Conservation (phyloP, 2,113 vertebrate species). For the Elephas maximus region DNA sequence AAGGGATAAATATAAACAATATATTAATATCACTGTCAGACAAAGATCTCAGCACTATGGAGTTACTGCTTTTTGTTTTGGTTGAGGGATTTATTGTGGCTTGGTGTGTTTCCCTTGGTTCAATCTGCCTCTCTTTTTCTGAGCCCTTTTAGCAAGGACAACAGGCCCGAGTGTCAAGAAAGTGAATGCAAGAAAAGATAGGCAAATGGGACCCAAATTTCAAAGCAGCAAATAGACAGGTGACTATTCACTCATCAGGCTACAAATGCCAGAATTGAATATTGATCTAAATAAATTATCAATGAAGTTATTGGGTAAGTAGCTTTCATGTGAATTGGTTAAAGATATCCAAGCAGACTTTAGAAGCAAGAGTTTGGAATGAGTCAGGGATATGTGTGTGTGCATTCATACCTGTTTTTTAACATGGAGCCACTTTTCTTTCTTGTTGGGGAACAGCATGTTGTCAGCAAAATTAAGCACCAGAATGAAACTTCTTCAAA, state of each 20-base stretch:
- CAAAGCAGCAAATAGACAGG: conserved; percentile 29
- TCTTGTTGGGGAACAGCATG: conserved; percentile 66
- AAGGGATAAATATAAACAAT: conserved; percentile 68
- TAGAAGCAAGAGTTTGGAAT: conserved; percentile 45
- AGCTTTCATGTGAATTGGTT: conserved; percentile 62
- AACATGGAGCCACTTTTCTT: conserved; percentile 62
- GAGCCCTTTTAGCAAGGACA: conserved; percentile 53
- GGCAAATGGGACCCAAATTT: not conserved
- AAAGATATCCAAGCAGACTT: conserved; percentile 21
- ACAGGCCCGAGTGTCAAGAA: not conserved
- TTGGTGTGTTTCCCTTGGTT: conserved; percentile 51
- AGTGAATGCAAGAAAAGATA: conserved; percentile 37
- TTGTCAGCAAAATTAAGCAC: conserved; percentile 78
- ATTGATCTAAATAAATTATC: conserved; percentile 52
- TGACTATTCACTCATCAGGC: conserved; percentile 16
- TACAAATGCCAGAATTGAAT: conserved; percentile 49
- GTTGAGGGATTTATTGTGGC: conserved; percentile 58
- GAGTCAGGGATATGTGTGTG: conserved; percentile 7
- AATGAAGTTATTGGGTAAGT: conserved; percentile 25
- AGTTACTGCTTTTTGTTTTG: conserved; percentile 40
- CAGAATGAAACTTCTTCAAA: conserved; percentile 74
- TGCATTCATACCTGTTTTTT: conserved; percentile 64
- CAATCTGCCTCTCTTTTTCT: conserved; percentile 52
- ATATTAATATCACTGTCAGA: conserved; percentile 64
- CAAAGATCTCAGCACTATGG: conserved; percentile 21